Evolutionary conservation across 2,113 vertebrate genomes (phyloP).

Genomic region (pig (Sus scrofa)): T2T-Sscrofa CM000824.6:160445001-160445500

Average conservation of each 20-base stretch:
- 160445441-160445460: background rate
- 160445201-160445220: background rate
- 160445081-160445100: background rate
- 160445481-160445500: background rate
- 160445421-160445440: constrained; percentile 4
- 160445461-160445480: background rate
- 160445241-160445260: background rate
- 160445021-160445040: background rate
- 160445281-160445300: background rate
- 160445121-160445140: background rate
- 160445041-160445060: background rate
- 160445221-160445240: background rate
- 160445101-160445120: background rate
- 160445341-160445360: background rate
- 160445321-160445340: background rate
- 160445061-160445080: background rate
- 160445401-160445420: constrained; percentile 9
- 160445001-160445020: background rate
- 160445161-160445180: background rate
- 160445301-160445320: background rate
- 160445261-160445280: background rate
- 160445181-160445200: background rate
- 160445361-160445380: background rate
- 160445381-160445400: background rate
- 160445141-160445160: background rate